A percentile compares a stretch with the other conserved stretches of the same genome.
Conservation (phyloP, 2,797 vertebrate genomes). For the Phylloscopus collybita region DNA sequence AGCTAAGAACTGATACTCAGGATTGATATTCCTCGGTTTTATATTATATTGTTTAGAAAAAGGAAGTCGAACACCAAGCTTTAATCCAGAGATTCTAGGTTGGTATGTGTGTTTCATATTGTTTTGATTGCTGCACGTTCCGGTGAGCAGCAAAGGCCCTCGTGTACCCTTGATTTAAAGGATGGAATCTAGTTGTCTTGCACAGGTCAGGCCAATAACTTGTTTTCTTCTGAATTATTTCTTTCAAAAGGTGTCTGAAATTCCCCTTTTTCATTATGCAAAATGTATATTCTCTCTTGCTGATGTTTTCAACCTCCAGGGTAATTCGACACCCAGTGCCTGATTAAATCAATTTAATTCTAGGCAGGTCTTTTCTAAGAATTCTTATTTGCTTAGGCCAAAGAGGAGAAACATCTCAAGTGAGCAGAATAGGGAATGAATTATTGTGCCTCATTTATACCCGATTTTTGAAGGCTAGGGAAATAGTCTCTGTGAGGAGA, state of each 20-base stretch:
- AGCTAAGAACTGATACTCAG: background rate
- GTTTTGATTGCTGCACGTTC: background rate
- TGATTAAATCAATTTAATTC: background rate
- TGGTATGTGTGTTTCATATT: background rate
- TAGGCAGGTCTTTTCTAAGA: background rate
- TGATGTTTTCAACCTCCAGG: background rate
- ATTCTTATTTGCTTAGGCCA: background rate
- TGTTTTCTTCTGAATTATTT: background rate
- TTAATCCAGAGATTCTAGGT: background rate
- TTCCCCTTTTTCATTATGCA: background rate
- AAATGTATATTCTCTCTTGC: background rate
- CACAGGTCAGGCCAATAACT: background rate
- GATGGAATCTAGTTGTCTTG: background rate
- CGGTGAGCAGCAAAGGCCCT: background rate
- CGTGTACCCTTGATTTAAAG: rapidly evolving
- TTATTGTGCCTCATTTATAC: background rate
- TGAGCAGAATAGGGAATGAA: background rate
- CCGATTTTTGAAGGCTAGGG: background rate
- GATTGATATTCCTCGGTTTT: background rate
- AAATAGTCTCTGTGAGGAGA: background rate
- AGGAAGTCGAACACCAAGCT: background rate
- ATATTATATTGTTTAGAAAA: background rate
- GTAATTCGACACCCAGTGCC: background rate
- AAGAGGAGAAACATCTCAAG: background rate
- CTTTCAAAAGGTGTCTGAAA: background rate